Evolutionary conservation across 2,797 vertebrate species (phyloP), one percentile per base, ranked within the genome.

Genomic region (Dryobates pubescens): DNA sequence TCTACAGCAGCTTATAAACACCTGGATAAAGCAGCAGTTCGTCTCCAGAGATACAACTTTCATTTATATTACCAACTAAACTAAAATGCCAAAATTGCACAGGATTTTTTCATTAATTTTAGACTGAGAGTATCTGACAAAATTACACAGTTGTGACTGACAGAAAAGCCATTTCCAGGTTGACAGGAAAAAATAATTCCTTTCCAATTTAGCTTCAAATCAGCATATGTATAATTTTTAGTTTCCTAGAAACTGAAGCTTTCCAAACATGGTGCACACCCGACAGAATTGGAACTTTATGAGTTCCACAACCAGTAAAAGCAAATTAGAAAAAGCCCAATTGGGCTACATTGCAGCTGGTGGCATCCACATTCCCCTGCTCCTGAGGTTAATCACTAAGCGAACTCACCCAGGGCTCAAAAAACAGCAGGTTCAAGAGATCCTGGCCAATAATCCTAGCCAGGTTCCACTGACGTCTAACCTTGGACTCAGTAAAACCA

Each of bases 391-490:
- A 47, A 59, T 75, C 26, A 8, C 32, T 19, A 10, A 6, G 57
- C 69, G 61, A 88, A 82, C 13, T 64, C 84, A 81, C 59, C n/a
- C 80, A 34, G 51, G 58, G 45, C 78, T 94, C 1, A 0, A 82
- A 74, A 87, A 47, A 23, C 16, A 8, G 51, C 75, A 89, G 36
- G 65, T 94, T 87, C 78, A 75, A 80, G 36, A 74, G 38, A 30
- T 93, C 62, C 82, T 71, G 78, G 57, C 61, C 90, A 19, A 7
- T 61, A 84, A 79, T 76, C 68, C 93, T 96, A 81, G 86, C 62
- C 84, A 90, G 43, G 67, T 85, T 87, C 91, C 90, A 89, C 78
- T 62, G 58, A 80, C 93, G 26, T n/a, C 72, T 94, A 94, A 90
- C 84, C 77, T 65, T 89, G 86, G 76, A 62, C 69, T 92, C 62